phyloP scores from a whole-genome alignment of 23 tunicate genomes.

The Phallusia fumigata region DNA sequence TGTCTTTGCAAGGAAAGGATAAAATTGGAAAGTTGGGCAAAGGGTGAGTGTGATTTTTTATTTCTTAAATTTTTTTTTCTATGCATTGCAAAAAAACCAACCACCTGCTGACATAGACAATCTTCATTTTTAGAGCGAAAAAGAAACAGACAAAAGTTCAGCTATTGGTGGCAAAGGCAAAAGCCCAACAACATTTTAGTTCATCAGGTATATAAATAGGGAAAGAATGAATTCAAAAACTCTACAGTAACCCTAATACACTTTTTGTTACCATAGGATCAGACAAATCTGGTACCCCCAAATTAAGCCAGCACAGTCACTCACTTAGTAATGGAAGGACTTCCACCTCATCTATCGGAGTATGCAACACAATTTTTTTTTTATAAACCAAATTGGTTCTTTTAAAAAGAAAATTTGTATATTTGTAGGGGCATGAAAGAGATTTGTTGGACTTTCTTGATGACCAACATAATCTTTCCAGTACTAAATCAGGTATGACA shows the following conservation, averaged over 20 bases:
- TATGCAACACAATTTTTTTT: not conserved
- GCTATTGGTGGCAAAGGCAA: constrained; percentile 81
- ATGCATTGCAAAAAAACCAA: no score
- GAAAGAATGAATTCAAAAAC: not conserved
- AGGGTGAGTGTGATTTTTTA: constrained; percentile 32
- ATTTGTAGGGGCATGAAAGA: not conserved
- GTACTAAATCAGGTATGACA: not conserved
- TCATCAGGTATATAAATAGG: constrained; percentile 13
- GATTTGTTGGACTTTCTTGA: constrained; percentile 22
- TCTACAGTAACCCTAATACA: not conserved
- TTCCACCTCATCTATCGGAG: not conserved
- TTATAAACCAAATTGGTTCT: not conserved
- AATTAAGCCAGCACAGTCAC: not conserved
- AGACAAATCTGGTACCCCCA: not conserved
- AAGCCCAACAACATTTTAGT: constrained; percentile 65
- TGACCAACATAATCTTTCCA: not conserved
- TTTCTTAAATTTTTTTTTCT: not conserved
- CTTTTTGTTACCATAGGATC: not conserved
- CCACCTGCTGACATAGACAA: not conserved
- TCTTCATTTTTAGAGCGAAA: constrained; percentile 29
- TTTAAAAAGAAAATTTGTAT: no score
- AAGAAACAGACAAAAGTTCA: constrained; percentile 82
- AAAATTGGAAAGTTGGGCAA: constrained; percentile 53
- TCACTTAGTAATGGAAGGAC: not conserved
- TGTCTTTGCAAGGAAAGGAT: constrained; percentile 84